Percentiles rank a stretch among this genome's conserved stretches.
These are phyloP conservation scores for Torymus texanus DNA, from an alignment of 2,888 invertebrate species.

Conservation along the genomic window DNA sequence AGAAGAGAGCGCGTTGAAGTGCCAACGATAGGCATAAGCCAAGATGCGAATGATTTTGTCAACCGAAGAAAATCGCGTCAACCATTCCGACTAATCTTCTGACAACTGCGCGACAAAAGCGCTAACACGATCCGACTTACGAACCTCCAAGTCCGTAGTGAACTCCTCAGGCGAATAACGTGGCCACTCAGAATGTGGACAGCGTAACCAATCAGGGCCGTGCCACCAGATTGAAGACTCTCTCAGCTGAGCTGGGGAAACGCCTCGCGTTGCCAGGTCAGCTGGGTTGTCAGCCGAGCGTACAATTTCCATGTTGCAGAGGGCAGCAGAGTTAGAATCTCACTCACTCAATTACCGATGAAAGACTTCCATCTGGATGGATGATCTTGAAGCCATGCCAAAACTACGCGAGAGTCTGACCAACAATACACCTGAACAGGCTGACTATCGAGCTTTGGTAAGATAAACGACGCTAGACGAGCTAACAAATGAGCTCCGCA, in stretches of 20 bases:
- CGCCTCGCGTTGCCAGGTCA: too few species aligned
- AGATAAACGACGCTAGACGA: too few species aligned
- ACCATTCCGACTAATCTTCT: neutral
- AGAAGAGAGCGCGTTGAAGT: too few species aligned
- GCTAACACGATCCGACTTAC: neutral
- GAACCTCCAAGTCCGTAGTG: neutral
- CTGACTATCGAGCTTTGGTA: too few species aligned
- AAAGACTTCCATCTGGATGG: too few species aligned
- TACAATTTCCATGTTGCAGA: neutral
- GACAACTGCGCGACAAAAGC: too few species aligned
- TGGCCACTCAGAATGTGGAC: neutral
- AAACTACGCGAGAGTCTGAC: too few species aligned
- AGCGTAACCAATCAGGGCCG: neutral
- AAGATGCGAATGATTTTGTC: neutral
- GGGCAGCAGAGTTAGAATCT: neutral
- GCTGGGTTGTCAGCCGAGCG: neutral
- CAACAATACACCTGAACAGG: too few species aligned
- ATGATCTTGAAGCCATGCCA: too few species aligned
- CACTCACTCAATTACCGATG: neutral
- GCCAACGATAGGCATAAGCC: too few species aligned
- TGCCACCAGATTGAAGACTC: too few species aligned
- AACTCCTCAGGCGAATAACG: neutral
- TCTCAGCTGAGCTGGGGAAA: neutral
- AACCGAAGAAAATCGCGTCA: neutral
- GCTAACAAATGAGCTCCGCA: too few species aligned